phyloP scores from a whole-genome alignment of 2,888 invertebrate genomes.

The Lagria hirta region DNA sequence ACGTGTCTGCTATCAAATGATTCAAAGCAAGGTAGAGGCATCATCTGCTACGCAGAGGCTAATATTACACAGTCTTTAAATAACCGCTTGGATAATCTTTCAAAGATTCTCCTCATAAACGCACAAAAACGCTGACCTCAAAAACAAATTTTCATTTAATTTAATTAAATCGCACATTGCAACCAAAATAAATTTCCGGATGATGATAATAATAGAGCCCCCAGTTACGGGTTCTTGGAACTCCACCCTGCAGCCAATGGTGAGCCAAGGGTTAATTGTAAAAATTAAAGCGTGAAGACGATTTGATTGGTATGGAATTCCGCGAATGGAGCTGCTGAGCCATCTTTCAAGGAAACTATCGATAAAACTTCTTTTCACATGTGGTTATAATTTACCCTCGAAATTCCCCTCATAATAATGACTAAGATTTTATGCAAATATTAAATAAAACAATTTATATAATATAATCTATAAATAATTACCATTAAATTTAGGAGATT shows the following conservation, averaged over 20 bases:
- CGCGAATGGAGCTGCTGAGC: conserved; percentile 20
- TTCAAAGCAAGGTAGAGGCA: conserved; percentile 16
- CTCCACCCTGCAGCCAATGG: conserved; percentile 23
- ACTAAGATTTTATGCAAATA: no score
- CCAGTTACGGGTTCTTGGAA: no score
- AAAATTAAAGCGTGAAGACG: conserved; percentile 17
- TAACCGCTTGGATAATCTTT: conserved; percentile 36
- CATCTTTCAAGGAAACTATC: conserved; percentile 20
- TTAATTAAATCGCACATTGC: no score
- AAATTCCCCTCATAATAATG: no score
- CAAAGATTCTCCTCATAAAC: conserved; percentile 32
- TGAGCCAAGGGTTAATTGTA: conserved; percentile 21
- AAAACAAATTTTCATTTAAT: conserved; percentile 1
- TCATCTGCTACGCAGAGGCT: conserved; percentile 31
- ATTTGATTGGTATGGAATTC: conserved; percentile 22
- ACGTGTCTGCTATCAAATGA: conserved; percentile 22
- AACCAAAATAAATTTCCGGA: conserved; percentile 7
- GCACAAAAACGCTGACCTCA: conserved; percentile 6
- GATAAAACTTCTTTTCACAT: conserved; percentile 19
- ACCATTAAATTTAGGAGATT: conserved; percentile 51
- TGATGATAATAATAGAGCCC: conserved; percentile 7
- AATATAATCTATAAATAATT: conserved; percentile 22
- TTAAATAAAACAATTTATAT: no score
- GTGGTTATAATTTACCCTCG: no score
- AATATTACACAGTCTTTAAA: conserved; percentile 37